Base-by-base conservation (phyloP, 2,113 vertebrate species). In the Nannobrachium achirus region DNA sequence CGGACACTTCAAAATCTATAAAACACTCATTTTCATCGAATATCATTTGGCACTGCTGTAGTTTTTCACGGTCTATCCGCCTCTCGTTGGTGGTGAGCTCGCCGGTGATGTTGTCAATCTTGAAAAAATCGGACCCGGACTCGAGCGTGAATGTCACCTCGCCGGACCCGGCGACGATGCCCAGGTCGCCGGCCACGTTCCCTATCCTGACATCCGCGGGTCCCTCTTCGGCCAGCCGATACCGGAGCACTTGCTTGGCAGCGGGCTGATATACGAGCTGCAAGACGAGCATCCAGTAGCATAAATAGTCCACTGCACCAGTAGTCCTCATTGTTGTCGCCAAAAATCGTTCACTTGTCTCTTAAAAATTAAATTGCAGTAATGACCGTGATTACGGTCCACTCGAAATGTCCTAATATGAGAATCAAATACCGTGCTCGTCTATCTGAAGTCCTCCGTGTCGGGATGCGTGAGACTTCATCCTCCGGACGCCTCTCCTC, bases 21-120 rank as follows among this genome's bases (percentile, higher is more conserved):
- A 98, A 98, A 60, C 97, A 98, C 89, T 99, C 98, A 45, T 98
- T 99, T 85, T 98, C 98, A 80, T 99, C 98, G 91, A 98, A 98
- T 79, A 99, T 98, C 97, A 98, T 98, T 88, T 98, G 98, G 92
- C 98, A 98, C 94, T 98, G 98, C 88, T 96, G 96, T 78, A 98
- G 88, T 92, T 98, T 99, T 76, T 99, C 98, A 9, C 98, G 95
- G 95, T 98, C 98, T 81, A 98, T 96, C 86, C 98, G 95, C 82
- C 96, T 90, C 90, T 98, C 96, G 42, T 96, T 98, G 57, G 98
- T 99, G 91, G 95, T 96, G 85, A 99, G 93, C 89, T 98, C 97
- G 64, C 98, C 98, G 52, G 98, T 98, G 52, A 98, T 96, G 92
- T 98, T 98, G 93, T 99, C 98, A 87, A 99, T 99, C 89, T 98